Base-by-base conservation (phyloP, 2,888 invertebrate species). In the Prosapia bicincta region DNA sequence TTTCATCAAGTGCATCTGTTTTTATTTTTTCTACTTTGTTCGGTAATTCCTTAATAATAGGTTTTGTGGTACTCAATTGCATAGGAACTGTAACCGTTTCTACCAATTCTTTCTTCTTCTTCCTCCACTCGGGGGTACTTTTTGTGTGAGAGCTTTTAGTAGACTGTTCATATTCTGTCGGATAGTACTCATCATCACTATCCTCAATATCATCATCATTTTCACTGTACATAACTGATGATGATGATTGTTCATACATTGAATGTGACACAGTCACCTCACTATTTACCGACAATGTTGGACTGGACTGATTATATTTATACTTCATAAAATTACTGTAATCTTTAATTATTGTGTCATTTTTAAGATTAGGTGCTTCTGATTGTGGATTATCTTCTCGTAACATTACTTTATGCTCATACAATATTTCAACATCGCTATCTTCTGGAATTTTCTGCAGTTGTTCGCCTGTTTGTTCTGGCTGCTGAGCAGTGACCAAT, bases 1-100 rank as follows among this genome's bases (percentile, higher is more conserved):
- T 54, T n/a, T 69, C 74, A 74, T 74, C 74, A 74, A 69, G 69
- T 74, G 74, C 74, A 69, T 74, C 74, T 74, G 74, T 38, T 69
- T 30, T 74, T 69, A 54, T 54, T 20, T 54, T n/a, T 1, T 54
- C 54, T 54, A 54, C 54, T 54, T 20, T 54, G 20, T 54, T 54
- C 20, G 20, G 20, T 20, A 20, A 20, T 54, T 38, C 38, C 13
- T 5, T 38, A 13, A 38, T 13, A n/a, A n/a, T n/a, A 13, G 54
- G 54, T 54, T 54, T 54, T 54, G 13, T 20, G 1, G 20, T 54
- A 54, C 54, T 54, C 54, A n/a, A 9, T 54, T n/a, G n/a, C 13
- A 13, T 54, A 54, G 54, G 54, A 54, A 54, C 54, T 54, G 54
- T 54, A 20, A 54, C 54, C 54, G 13, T 54, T 54, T 54, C 54